Evolutionary conservation across 2,797 vertebrate species (phyloP).

Genomic region (Macroramphosus scolopax): DNA sequence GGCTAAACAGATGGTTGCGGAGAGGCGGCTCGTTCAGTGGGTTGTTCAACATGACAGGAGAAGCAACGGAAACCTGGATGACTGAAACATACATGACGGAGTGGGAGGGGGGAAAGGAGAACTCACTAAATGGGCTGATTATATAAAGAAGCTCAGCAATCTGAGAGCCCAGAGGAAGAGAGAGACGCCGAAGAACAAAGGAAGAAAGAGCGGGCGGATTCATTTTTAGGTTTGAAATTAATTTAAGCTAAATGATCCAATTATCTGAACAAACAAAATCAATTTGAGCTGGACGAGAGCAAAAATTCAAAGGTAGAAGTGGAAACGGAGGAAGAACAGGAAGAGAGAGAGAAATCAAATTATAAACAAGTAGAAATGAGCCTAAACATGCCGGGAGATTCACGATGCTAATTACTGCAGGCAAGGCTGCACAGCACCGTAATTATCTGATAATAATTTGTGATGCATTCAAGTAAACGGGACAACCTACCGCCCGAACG

Average conservation of each 20-base stretch:
- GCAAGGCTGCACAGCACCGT: conserved; percentile 14
- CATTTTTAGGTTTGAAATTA: conserved; percentile 55
- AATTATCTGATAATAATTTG: conserved; percentile 17
- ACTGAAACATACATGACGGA: no score
- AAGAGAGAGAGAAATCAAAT: conserved; percentile 21
- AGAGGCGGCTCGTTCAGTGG: conserved; percentile 17
- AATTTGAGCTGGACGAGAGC: conserved; percentile 36
- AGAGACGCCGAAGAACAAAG: conserved; percentile 18
- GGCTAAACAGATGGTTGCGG: conserved; percentile 29
- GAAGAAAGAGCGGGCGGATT: conserved; percentile 33
- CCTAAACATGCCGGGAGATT: conserved; percentile 42
- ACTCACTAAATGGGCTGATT: conserved; percentile 51
- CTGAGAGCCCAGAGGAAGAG: conserved; percentile 27
- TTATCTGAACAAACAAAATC: conserved; percentile 52
- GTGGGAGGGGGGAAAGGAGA: neutral
- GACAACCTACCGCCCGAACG: neutral
- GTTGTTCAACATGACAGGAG: conserved; percentile 33
- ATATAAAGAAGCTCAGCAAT: conserved; percentile 56
- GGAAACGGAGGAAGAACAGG: conserved; percentile 5
- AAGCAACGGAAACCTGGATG: conserved; percentile 4
- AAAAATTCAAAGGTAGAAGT: conserved; percentile 19
- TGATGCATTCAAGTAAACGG: conserved; percentile 11
- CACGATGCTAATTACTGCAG: conserved; percentile 31
- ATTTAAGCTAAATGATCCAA: conserved; percentile 62
- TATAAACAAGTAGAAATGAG: conserved; percentile 37